Evolutionary conservation across 2,113 vertebrate species (phyloP), one percentile per base, ranked within the genome.

Genomic region (Cepphus grylle): DNA sequence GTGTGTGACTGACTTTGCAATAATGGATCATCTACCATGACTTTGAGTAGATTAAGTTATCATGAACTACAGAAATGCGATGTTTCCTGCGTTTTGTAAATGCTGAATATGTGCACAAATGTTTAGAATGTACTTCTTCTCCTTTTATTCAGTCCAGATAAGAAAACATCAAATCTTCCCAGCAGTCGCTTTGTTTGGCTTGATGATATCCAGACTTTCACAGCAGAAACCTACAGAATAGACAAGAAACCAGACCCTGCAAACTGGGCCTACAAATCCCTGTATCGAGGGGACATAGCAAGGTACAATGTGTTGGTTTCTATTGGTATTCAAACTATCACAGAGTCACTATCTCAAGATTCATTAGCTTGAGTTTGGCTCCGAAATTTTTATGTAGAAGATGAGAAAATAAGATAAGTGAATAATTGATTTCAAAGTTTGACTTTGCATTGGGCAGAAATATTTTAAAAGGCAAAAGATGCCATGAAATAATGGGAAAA

Each of bases 201-300:
- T 49, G 99, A 99, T 93, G 99, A 99, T 62, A 6, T 99, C 45
- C 96, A 98, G 96, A 67, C 88, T 22, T 93, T 97, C 80, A 95
- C 96, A 5, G 91, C 96, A 69, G 98, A 98, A 71, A 96, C 94
- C 6, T 99, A 99, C 98, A 98, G 98, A n/a, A 97, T 98, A 76
- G 99, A 99, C 95, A 98, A 97, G 92, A 99, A 99, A 73, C 96
- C 99, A 5, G 99, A 99, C 88, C 96, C 97, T 50, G 98, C 99
- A 62, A 99, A 99, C 98, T 99, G 99, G 99, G 98, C 99, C 42
- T 99, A 99, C 81, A 99, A 99, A 93, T 99, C 99, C 19, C 97
- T 99, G 25, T 99, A 99, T 97, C 99, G 99, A 53, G 99, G 98
- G 84, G 98, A 99, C 40, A 98, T 99, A 71, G 98, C 99, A 56